Conservation (phyloP, 2,113 vertebrate genomes). For the Platysteira castanea region DNA sequence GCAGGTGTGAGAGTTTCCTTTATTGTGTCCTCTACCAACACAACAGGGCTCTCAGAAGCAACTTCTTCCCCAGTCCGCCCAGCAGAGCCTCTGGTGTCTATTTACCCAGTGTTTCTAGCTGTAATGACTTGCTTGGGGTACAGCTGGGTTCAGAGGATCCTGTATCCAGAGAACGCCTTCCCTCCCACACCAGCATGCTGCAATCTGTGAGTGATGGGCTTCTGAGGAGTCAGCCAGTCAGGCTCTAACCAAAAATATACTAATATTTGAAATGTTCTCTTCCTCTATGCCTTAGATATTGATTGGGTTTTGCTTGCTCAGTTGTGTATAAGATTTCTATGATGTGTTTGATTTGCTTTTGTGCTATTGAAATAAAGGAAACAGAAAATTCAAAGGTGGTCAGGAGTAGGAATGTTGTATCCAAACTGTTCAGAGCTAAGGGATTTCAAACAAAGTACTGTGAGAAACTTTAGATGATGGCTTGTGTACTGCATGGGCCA, state of each 20-base stretch:
- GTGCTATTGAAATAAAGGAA: not conserved
- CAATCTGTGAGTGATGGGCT: not conserved
- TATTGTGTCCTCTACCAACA: no score
- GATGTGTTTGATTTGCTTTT: not conserved
- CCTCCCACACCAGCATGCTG: accelerated
- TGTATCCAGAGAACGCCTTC: not conserved
- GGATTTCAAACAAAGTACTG: not conserved
- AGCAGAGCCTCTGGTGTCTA: not conserved
- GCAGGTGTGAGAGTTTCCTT: no score
- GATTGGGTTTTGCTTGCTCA: not conserved
- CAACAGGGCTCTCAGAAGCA: not conserved
- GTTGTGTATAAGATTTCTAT: not conserved
- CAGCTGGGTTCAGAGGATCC: not conserved
- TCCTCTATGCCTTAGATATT: not conserved
- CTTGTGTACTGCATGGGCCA: not conserved
- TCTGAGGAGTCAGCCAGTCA: not conserved
- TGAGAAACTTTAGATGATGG: not conserved
- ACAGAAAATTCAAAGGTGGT: not conserved
- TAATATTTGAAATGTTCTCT: not conserved
- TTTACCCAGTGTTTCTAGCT: not conserved
- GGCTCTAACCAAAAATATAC: not conserved
- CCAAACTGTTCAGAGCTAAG: not conserved
- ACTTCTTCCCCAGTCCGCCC: not conserved
- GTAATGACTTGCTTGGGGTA: not conserved
- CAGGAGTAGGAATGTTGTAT: not conserved